Evolutionary conservation across 92 coral and sea anemone species (phyloP).

Genomic region (Zoanthus solanderi): DNA sequence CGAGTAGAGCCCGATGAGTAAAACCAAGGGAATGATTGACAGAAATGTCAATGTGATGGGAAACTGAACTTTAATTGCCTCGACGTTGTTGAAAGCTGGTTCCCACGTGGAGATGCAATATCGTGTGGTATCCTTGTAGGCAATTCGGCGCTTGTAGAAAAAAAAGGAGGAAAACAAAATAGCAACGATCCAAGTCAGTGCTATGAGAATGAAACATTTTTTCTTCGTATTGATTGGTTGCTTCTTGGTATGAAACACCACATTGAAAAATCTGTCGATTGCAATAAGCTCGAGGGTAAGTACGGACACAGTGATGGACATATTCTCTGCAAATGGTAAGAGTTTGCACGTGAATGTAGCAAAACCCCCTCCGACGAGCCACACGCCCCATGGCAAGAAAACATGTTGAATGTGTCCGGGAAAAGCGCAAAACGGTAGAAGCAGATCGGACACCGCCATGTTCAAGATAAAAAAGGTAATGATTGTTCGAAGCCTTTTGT

Average conservation of each 20-base stretch:
- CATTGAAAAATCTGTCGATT: conserved; percentile 26
- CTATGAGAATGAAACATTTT: background rate
- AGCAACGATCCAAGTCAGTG: background rate
- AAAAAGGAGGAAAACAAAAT: conserved; percentile 7
- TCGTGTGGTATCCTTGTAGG: background rate
- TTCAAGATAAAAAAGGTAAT: conserved; percentile 17
- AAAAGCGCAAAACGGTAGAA: conserved; percentile 5
- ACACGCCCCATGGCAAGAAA: conserved; percentile 27
- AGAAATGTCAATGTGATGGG: conserved; percentile 3
- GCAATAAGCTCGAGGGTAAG: conserved; percentile 29
- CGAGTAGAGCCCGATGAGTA: conserved; percentile 31
- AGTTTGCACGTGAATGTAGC: conserved; percentile 26
- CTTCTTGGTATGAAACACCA: conserved; percentile 21
- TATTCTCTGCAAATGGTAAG: conserved; percentile 16
- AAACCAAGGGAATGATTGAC: conserved; percentile 17
- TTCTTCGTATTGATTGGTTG: conserved; percentile 8
- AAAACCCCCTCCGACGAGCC: conserved; percentile 33
- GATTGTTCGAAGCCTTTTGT: conserved; percentile 36
- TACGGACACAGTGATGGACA: conserved; percentile 24
- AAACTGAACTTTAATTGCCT: conserved; percentile 17
- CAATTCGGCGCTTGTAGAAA: conserved; percentile 20
- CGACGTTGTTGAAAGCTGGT: conserved; percentile 27
- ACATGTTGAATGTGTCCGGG: conserved; percentile 27
- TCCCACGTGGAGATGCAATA: conserved; percentile 15
- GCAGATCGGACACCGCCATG: conserved; percentile 39